These are phyloP conservation scores for Ceratina australensis DNA, from an alignment of 1,140 invertebrate genomes.

Conservation along the genomic window DNA sequence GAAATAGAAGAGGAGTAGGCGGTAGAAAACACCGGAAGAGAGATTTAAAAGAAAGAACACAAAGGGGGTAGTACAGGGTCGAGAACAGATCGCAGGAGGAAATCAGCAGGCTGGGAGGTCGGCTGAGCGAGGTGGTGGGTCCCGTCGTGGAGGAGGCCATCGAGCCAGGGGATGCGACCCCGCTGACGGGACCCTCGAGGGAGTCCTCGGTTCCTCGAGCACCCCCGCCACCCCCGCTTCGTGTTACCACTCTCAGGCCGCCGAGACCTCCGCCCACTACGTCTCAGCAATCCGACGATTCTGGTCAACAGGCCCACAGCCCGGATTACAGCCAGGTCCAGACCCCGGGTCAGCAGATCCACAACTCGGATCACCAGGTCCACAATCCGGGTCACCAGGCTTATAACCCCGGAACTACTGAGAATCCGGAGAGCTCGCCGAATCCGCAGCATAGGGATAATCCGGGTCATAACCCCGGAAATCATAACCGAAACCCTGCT, in stretches of 20 bases:
- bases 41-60: not conserved
- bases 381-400: not conserved
- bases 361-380: constrained; percentile 10
- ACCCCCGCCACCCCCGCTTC: constrained; percentile 62
- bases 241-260: constrained; percentile 63
- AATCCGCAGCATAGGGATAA: too few relatives aligned
- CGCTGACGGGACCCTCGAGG: constrained; percentile 78
- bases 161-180: constrained; percentile 79
- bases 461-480: too few relatives aligned
- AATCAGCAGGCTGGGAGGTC: constrained; percentile 79
- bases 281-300: constrained; percentile 40
- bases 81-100: constrained; percentile 59
- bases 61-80: constrained; percentile 48
- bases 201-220: constrained; percentile 68
- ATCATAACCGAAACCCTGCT: too few relatives aligned
- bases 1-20: not conserved
- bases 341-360: constrained; percentile 20
- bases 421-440: too few relatives aligned
- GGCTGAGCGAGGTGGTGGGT: constrained; percentile 79
- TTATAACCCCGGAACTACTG: constrained; percentile 21
- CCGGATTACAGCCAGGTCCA: constrained; percentile 16
- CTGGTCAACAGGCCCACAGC: constrained; percentile 35
- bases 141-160: constrained; percentile 80
- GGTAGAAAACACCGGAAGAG: not conserved
- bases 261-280: constrained; percentile 64